These are phyloP conservation scores for Tachysurus fulvidraco DNA, from an alignment of 2,113 vertebrate species.

Conservation along the genomic window DNA sequence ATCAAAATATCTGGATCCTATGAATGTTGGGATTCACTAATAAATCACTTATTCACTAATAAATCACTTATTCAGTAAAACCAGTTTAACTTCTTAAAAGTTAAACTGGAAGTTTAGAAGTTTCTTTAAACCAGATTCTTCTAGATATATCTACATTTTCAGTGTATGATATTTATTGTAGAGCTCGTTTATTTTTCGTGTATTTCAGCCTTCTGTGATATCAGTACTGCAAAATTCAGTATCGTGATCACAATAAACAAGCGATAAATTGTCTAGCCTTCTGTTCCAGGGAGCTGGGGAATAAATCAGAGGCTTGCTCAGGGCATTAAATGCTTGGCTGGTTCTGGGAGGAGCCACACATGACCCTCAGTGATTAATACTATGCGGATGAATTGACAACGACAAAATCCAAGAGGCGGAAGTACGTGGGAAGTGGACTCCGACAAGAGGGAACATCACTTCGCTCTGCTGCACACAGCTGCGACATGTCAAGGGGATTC, in stretches of 20 bases:
- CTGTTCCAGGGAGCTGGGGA: not conserved
- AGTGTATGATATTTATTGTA: not conserved
- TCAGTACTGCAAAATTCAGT: not conserved
- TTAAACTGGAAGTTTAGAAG: too few relatives aligned
- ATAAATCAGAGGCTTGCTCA: conserved; percentile 41
- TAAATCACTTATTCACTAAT: too few relatives aligned
- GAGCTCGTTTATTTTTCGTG: not conserved
- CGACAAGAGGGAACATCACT: conserved; percentile 49
- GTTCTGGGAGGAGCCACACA: not conserved
- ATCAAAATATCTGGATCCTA: not conserved
- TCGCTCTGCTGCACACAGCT: conserved; percentile 56
- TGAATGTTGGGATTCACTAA: not conserved
- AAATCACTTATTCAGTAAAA: too few relatives aligned
- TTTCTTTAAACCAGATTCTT: too few relatives aligned
- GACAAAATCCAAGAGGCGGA: conserved; percentile 42
- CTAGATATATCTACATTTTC: too few relatives aligned
- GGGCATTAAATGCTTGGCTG: conserved; percentile 39
- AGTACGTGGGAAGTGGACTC: conserved; percentile 52
- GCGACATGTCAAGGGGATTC: conserved; percentile 45
- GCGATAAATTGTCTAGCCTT: not conserved
- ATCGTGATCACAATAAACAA: not conserved
- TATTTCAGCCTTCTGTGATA: not conserved
- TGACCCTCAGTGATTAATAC: conserved; percentile 44
- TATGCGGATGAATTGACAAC: conserved; percentile 47
- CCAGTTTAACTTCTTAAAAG: too few relatives aligned